phyloP scores from a whole-genome alignment of 2,888 invertebrate genomes.

The Piscicola geometra region DNA sequence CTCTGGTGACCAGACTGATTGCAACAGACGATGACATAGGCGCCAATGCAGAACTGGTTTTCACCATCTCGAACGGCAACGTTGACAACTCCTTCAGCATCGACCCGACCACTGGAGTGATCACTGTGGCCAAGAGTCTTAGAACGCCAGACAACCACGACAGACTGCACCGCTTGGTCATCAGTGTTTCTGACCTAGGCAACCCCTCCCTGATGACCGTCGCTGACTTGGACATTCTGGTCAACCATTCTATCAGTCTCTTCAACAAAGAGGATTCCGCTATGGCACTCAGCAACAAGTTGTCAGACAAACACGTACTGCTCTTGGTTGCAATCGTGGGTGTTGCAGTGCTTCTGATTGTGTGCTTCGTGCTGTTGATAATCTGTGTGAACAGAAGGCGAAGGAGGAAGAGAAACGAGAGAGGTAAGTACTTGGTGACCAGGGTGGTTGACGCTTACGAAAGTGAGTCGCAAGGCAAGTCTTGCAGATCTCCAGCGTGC shows the following conservation, averaged over 20 bases:
- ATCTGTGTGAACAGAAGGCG: slow-evolving; percentile 27
- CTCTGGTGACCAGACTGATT: slow-evolving; percentile 45
- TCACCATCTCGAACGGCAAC: slow-evolving; percentile 51
- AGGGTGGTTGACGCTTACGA: slow-evolving; percentile 30
- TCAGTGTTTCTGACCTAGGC: slow-evolving; percentile 39
- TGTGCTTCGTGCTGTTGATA: slow-evolving; percentile 28
- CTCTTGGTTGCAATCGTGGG: slow-evolving; percentile 24
- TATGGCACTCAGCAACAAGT: slow-evolving; percentile 19
- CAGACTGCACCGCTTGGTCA: slow-evolving; percentile 31
- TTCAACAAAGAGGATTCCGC: slow-evolving; percentile 20
- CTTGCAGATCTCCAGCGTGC: slow-evolving; percentile 18
- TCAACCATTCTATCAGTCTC: slow-evolving; percentile 19
- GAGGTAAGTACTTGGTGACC: slow-evolving; percentile 29
- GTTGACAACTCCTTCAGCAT: slow-evolving; percentile 56
- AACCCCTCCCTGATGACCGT: slow-evolving; percentile 34
- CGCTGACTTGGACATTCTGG: slow-evolving; percentile 34
- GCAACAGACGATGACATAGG: slow-evolving; percentile 48
- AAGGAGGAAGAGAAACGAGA: slow-evolving; percentile 21
- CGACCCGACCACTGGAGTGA: slow-evolving; percentile 55
- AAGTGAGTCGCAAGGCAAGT: slow-evolving; percentile 15
- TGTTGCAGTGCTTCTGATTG: slow-evolving; percentile 20
- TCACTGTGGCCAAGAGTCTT: slow-evolving; percentile 50
- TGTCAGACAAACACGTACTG: slow-evolving; percentile 31
- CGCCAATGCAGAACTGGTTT: slow-evolving; percentile 46
- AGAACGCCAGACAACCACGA: slow-evolving; percentile 22